A percentile compares a stretch with the other conserved stretches of the same genome.
phyloP scores from a whole-genome alignment of 2,888 invertebrate species.

The Lamproptera curius region DNA sequence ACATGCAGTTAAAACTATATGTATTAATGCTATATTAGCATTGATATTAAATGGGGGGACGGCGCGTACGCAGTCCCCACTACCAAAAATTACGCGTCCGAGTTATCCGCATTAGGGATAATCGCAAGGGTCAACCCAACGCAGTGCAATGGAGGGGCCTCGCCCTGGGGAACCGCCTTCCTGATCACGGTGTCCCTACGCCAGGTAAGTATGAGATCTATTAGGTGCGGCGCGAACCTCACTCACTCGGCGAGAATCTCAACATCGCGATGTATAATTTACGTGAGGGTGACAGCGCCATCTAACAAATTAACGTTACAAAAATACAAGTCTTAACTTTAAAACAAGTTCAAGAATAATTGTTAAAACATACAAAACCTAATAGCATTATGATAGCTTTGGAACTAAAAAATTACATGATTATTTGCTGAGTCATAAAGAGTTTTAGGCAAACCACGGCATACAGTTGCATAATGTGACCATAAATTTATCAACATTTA shows the following conservation, averaged over 20 bases:
- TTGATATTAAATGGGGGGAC: constrained; percentile 1
- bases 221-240: not conserved
- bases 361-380: no score
- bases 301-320: no score
- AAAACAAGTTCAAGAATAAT: no score
- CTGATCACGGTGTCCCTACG: constrained; percentile 18
- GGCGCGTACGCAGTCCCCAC: constrained; percentile 15
- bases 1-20: no score
- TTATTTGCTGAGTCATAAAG: no score
- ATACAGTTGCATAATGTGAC: no score
- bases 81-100: constrained; percentile 14
- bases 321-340: no score
- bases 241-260: not conserved
- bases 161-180: constrained; percentile 11
- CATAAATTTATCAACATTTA: no score
- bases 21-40: no score
- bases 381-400: no score
- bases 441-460: no score
- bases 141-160: constrained; percentile 15
- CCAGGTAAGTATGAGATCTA: constrained; percentile 16
- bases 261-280: constrained; percentile 2
- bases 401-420: no score
- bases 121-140: constrained; percentile 16
- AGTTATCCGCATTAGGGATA: constrained; percentile 15
- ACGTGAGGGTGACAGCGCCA: not conserved